Base-by-base conservation (phyloP, 2,888 invertebrate species). In the Tortrix viridana region DNA sequence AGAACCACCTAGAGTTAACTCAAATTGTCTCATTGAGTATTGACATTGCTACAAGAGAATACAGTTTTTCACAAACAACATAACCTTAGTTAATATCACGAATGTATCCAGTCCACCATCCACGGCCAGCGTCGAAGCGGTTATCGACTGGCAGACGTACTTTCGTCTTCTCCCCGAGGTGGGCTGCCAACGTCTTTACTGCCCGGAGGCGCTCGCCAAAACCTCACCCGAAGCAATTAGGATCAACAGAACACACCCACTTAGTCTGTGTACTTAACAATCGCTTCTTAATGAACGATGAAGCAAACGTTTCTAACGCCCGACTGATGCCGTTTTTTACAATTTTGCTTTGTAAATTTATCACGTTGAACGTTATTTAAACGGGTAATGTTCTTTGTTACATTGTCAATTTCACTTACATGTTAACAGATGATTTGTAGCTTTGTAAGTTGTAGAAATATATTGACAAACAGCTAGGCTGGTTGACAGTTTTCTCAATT, bases 121-220 rank as follows among this genome's bases (percentile, higher is more conserved):
- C 74, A 71, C 72, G 69, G 69, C 57, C 26, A 69, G 69, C 71
- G 73, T 72, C 69, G 71, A 71, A 60, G 70, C 73, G 69, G 71
- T 72, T 72, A 76, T 76, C 75, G 70, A 74, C 72, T 72, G 76
- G 65, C 74, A 73, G 16, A 72, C 75, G 81, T 77, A 82, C 80
- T 76, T 75, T 79, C 75, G 71, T 82, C 81, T 76, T 43, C 19
- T 54, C 44, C 50, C 22, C 23, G 48, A 56, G 50, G 71, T 72
- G 62, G 69, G 74, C 76, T 85, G 73, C 81, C 83, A 84, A 77
- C 84, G 86, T 86, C 85, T 87, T 84, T 87, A 88, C 81, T 84
- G 81, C 80, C 72, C 65, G 65, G 66, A 65, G 67, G 67, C 69
- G 68, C 49, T 58, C 44, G 71, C 67, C 65, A 61, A 65, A 64